Evolutionary conservation across 64 coral and sea anemone species (phyloP).

Genomic region (Dendrophyllia cribrosa): DNA sequence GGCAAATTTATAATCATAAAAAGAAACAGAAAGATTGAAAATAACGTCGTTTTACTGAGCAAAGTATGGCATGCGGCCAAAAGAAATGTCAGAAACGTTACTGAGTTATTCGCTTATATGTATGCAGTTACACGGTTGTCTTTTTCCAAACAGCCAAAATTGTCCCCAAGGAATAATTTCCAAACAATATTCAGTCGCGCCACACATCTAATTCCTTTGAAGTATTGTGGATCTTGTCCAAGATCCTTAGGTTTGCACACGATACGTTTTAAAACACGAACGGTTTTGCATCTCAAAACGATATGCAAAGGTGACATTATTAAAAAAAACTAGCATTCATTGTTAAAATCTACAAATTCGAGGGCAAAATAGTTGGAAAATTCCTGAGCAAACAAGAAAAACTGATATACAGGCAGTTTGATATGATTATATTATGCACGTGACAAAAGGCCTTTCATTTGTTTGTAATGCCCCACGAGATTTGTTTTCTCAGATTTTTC

Average conservation of each 20-base stretch:
- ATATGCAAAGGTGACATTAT: neutral
- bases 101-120: no score
- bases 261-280: neutral
- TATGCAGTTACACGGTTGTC: neutral
- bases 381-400: neutral
- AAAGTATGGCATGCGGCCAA: neutral
- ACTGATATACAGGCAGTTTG: neutral
- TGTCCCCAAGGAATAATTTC: conserved; percentile 58
- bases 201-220: conserved; percentile 16
- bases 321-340: neutral
- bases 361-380: neutral
- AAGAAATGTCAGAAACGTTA: neutral
- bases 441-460: conserved; percentile 5
- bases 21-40: neutral
- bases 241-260: conserved; percentile 3
- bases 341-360: neutral
- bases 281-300: neutral
- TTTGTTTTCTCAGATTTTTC: neutral
- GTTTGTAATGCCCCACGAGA: neutral
- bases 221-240: conserved; percentile 21
- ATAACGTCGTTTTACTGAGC: neutral
- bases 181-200: neutral
- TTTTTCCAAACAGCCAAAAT: neutral
- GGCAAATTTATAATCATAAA: neutral
- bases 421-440: neutral